A percentile compares a stretch with the other conserved stretches of the same genome.
Evolutionary conservation across 1,140 invertebrate species (phyloP).

Genomic region (Geopemphigus sp.): DNA sequence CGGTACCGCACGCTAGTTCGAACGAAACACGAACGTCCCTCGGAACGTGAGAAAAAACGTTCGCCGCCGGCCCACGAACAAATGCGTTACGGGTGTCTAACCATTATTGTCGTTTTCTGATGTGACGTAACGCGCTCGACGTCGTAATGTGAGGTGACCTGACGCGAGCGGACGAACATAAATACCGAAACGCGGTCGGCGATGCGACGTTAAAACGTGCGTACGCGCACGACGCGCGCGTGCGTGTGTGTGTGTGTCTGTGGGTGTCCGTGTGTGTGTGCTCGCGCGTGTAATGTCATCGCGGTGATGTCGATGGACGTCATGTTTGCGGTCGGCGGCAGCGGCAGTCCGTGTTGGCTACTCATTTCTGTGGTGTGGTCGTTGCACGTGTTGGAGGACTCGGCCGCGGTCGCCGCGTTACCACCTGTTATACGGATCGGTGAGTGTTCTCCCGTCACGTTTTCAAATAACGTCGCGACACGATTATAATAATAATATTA

Average conservation of each 20-base stretch:
- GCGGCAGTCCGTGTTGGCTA: constrained; percentile 5
- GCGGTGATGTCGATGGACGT: background rate
- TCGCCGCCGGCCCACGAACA: no score
- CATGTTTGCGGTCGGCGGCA: background rate
- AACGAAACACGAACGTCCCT: background rate
- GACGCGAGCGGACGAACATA: no score
- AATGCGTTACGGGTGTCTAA: no score
- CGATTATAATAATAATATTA: no score
- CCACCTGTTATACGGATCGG: constrained; percentile 42
- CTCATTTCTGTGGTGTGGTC: constrained; percentile 12
- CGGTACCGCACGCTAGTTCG: background rate
- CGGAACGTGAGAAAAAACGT: no score
- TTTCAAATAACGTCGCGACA: no score
- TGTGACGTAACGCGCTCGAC: no score
- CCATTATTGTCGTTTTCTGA: no score
- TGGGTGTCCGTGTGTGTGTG: background rate
- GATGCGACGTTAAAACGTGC: background rate
- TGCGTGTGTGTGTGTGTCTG: background rate
- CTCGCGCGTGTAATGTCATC: background rate
- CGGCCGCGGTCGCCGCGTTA: background rate
- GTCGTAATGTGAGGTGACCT: no score
- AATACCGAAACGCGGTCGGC: no score
- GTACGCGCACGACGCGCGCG: background rate
- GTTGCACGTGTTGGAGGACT: constrained; percentile 25
- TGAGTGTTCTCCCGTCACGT: background rate